These are phyloP conservation scores for Malacoctenus gilli DNA, from an alignment of 2,797 vertebrate species.

Conservation along the genomic window DNA sequence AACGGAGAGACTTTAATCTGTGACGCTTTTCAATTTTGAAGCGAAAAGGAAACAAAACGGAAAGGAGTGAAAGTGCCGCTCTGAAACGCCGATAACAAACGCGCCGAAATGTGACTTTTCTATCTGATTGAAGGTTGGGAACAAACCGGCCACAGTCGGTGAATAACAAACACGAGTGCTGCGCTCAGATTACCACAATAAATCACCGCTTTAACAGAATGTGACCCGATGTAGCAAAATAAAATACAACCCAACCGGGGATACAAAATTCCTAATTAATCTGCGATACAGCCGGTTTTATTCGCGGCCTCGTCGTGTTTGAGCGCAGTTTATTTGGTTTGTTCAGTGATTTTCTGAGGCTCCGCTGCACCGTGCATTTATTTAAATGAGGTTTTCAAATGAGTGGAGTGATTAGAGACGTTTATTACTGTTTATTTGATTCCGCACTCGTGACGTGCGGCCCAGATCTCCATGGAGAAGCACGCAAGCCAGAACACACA, in stretches of 20 bases:
- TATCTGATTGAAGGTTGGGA: background rate
- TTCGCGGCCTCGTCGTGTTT: background rate
- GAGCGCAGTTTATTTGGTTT: constrained; percentile 10
- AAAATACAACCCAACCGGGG: background rate
- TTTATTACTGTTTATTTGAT: constrained; percentile 46
- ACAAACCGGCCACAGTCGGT: background rate
- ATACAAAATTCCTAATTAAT: background rate
- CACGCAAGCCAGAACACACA: too few relatives aligned
- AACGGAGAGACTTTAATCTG: constrained; percentile 3
- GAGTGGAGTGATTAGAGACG: constrained; percentile 18
- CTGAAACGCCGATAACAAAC: background rate
- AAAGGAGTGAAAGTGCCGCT: constrained; percentile 8
- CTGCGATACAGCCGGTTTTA: background rate
- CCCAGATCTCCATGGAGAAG: constrained; percentile 15
- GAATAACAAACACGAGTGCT: background rate
- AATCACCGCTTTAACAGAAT: background rate
- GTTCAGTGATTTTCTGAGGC: constrained; percentile 25
- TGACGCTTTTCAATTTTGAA: background rate
- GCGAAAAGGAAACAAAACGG: constrained; percentile 10
- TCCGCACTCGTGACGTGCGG: constrained; percentile 12
- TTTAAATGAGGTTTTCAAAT: constrained; percentile 34
- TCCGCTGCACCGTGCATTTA: background rate
- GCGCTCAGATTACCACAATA: background rate
- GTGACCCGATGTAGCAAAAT: background rate
- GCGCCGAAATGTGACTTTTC: background rate